phyloP scores from a whole-genome alignment of 2,113 vertebrate genomes.

The Azemiops feae region DNA sequence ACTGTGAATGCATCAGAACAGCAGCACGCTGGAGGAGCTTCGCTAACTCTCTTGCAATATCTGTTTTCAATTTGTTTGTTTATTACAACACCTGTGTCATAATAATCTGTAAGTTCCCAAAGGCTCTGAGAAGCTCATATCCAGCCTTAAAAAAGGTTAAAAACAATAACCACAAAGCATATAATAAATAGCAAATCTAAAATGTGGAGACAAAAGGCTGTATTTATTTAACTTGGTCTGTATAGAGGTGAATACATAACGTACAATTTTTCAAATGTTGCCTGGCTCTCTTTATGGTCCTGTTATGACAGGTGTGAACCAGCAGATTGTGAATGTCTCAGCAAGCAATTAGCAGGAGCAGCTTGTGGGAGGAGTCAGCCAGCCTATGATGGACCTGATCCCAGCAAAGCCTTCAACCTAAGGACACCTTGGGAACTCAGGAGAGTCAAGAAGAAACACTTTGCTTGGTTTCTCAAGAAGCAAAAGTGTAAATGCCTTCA shows the following conservation, averaged over 20 bases:
- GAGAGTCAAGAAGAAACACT: neutral
- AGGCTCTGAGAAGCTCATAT: neutral
- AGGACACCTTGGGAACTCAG: neutral
- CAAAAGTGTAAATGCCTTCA: neutral
- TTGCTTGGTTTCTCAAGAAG: neutral
- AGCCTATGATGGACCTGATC: neutral
- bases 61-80: neutral
- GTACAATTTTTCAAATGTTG: neutral
- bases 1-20: neutral
- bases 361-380: neutral
- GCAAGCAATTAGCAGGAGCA: neutral
- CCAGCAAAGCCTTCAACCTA: neutral
- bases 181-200: neutral
- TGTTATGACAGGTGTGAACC: neutral
- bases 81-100: neutral
- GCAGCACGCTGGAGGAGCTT: neutral
- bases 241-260: neutral
- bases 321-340: neutral
- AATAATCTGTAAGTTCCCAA: neutral
- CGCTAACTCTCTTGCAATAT: neutral
- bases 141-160: neutral
- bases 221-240: neutral
- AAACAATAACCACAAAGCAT: neutral
- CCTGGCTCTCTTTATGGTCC: neutral
- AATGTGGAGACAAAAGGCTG: slow-evolving; percentile 24